phyloP scores from a whole-genome alignment of 1,140 invertebrate genomes.

The Temnothorax curvispinosus region DNA sequence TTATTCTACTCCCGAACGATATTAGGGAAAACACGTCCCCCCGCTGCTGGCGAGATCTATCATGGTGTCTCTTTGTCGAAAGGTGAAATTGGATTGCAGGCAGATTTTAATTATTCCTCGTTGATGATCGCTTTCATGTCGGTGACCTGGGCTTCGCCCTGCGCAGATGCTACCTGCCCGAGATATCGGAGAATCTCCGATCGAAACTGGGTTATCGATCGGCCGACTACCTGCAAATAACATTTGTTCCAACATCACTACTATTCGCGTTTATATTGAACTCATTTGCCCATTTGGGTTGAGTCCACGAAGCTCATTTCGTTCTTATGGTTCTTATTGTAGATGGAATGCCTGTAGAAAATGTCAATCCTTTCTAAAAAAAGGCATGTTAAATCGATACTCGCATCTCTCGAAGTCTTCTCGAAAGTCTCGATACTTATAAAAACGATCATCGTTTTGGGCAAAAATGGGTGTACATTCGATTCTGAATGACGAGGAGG shows the following conservation, averaged over 20 bases:
- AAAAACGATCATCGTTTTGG: neutral
- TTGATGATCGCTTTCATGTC: conserved; percentile 22
- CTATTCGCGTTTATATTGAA: neutral
- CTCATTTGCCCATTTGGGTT: neutral
- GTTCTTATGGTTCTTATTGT: neutral
- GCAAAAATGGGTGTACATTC: neutral
- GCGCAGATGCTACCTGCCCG: conserved; percentile 46
- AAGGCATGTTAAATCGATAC: too few relatives aligned
- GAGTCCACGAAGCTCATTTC: neutral
- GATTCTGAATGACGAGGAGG: neutral
- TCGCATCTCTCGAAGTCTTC: too few relatives aligned
- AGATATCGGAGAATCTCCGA: conserved; percentile 61
- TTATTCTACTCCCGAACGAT: neutral
- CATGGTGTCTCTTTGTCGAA: too few relatives aligned
- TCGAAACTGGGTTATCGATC: conserved; percentile 75
- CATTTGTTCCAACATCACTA: neutral
- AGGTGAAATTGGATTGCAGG: neutral
- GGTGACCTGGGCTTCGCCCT: conserved; percentile 34
- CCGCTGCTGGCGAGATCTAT: neutral
- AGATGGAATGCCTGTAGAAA: neutral
- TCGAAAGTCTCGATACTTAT: neutral
- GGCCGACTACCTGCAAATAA: conserved; percentile 39
- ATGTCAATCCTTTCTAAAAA: neutral
- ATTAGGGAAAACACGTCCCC: neutral
- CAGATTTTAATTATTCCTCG: neutral